Conservation (phyloP, 2,888 invertebrate species). For the Cecidostiba fungosa region DNA sequence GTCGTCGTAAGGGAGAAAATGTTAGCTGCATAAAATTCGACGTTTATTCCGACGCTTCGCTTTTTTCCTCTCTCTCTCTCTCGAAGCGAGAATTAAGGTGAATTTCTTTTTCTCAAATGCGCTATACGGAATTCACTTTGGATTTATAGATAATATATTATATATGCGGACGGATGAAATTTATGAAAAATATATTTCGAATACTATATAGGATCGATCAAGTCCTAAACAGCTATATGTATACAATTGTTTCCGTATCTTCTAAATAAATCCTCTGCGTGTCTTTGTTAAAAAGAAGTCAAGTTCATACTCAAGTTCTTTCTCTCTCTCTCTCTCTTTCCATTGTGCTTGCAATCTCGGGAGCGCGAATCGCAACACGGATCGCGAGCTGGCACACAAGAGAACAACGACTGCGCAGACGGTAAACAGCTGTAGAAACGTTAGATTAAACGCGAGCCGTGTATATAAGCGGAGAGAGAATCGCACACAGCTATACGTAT, state of each 20-base stretch:
- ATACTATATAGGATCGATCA: too few species aligned
- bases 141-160: not conserved
- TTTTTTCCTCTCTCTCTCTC: too few species aligned
- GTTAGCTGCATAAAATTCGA: constrained; percentile 15
- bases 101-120: not conserved
- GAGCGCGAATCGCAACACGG: not conserved
- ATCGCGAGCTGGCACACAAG: not conserved
- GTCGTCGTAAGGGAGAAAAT: not conserved
- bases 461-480: not conserved
- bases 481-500: not conserved
- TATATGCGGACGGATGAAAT: not conserved
- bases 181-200: not conserved
- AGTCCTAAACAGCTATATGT: too few species aligned
- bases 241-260: too few species aligned
- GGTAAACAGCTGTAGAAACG: not conserved
- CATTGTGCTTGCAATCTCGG: not conserved
- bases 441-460: not conserved
- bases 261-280: too few species aligned
- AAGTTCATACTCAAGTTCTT: not conserved
- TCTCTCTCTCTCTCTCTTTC: not conserved
- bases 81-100: not conserved
- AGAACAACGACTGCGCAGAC: not conserved
- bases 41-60: not conserved
- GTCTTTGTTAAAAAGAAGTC: not conserved
- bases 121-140: constrained; percentile 3